Evolutionary conservation across 2,888 invertebrate species (phyloP), one percentile per base, ranked within the genome.

Genomic region (Chrysotoxum bicinctum): DNA sequence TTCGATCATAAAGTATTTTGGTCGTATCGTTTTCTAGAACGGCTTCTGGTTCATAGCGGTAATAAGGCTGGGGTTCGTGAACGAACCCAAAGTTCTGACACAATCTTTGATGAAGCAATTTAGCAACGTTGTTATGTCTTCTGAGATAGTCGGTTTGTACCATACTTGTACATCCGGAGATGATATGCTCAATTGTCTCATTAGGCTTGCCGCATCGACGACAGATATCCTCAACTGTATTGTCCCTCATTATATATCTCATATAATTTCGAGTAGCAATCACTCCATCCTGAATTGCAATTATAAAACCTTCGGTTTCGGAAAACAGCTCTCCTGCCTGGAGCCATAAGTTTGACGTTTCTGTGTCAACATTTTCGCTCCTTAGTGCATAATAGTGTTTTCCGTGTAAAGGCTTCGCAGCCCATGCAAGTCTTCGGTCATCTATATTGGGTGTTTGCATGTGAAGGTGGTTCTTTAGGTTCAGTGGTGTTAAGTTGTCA

Each of bases 301-400:
- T 40, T n/a, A 77, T 60, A 26, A 70, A 77, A 9, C 54, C 66
- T 48, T 79, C 73, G 16, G 79, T 79, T 60, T 74, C 50, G 16
- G 50, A 19, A 50, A 58, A 62, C 50, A 74, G 14, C 1, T 68
- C 40, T 14, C 74, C 62, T 66, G 74, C 68, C 19, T 58, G 37
- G 37, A 60, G 50, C 73, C 80, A 80, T 62, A 26, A 60, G 52
- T 79, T 43, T 73, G 68, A 73, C 58, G 66, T 56, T 14, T 56
- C 5, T 50, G 73, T 64, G 26, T 73, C 79, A 72, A 66, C 58
- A 73, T 73, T 50, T n/a, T 72, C 48, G 50, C 23, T 19, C 37
- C 58, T 68, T 48, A 66, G 73, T 16, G 40, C 26, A 52, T 68
- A 60, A 32, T 74, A 74, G 32, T 68, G 66, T 35, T 60, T 45